Percentiles rank a stretch among this genome's conserved stretches.
Evolutionary conservation across 2,113 vertebrate species (phyloP).

Genomic region (Grallaria varia): DNA sequence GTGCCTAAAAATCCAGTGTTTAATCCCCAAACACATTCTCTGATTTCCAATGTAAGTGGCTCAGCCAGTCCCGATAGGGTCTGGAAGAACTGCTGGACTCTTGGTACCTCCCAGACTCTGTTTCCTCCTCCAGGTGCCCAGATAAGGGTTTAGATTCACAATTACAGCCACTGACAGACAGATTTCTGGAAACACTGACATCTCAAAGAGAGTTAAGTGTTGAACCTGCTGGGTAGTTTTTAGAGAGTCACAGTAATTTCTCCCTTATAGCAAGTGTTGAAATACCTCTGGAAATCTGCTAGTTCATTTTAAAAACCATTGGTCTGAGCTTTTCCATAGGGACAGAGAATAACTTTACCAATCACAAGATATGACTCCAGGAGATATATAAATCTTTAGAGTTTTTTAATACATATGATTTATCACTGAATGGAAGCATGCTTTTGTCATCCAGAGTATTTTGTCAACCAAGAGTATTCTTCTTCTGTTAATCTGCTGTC

Average conservation of each 20-base stretch:
- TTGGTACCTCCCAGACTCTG: not conserved
- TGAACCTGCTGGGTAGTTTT: not conserved
- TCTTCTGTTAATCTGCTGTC: not conserved
- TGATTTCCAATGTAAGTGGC: not conserved
- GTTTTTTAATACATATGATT: not conserved
- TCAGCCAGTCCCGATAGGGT: not conserved
- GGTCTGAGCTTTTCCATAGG: not conserved
- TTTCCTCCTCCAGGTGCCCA: not conserved
- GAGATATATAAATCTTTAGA: not conserved
- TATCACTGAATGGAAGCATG: not conserved
- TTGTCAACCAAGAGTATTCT: not conserved
- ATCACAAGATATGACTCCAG: not conserved
- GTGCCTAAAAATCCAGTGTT: not conserved
- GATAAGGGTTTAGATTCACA: not conserved
- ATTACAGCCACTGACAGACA: not conserved
- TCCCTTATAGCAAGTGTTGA: not conserved
- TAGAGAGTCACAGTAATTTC: not conserved
- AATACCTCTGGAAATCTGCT: not conserved
- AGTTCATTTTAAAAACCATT: not conserved
- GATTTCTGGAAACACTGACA: not conserved
- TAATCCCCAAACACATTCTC: not conserved
- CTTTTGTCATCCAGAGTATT: not conserved
- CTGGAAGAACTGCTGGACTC: not conserved
- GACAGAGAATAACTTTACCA: not conserved
- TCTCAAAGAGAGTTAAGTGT: not conserved